Percentiles rank a stretch among this genome's conserved stretches.
These are phyloP conservation scores for Fragum whitleyi DNA, from an alignment of 2,888 invertebrate species.

Conservation along the genomic window DNA sequence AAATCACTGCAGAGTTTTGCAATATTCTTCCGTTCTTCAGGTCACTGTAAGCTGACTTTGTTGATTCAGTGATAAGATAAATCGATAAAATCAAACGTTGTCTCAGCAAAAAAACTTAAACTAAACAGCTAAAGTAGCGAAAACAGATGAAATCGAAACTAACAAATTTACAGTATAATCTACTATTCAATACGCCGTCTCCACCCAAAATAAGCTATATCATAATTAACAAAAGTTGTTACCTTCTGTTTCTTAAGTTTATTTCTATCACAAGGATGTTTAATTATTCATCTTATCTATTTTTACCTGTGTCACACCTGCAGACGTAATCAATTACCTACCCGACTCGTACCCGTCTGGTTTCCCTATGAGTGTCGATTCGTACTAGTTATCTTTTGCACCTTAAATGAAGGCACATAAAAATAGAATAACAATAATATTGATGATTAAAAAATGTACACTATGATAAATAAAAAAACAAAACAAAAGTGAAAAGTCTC, in stretches of 20 bases:
- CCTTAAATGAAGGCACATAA: background rate
- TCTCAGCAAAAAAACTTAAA: background rate
- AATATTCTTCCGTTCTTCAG: too few relatives aligned
- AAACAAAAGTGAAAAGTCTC: too few relatives aligned
- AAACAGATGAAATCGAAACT: background rate
- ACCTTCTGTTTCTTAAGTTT: background rate
- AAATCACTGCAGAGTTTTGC: too few relatives aligned
- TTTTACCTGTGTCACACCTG: conserved; percentile 29
- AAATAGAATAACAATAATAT: too few relatives aligned
- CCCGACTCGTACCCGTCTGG: background rate
- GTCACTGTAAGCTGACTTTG: background rate
- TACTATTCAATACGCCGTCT: too few relatives aligned
- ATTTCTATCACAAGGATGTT: background rate
- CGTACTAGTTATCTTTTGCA: background rate
- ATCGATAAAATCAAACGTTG: background rate
- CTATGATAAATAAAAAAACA: too few relatives aligned
- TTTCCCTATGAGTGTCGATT: background rate
- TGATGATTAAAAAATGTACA: too few relatives aligned
- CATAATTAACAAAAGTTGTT: background rate
- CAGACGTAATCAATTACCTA: background rate
- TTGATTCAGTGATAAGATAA: background rate
- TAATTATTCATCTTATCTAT: conserved; percentile 18
- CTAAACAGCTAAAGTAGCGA: background rate
- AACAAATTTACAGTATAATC: too few relatives aligned
- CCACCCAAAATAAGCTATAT: too few relatives aligned